Percentiles rank a stretch among this genome's conserved stretches.
phyloP scores from a whole-genome alignment of 1,140 invertebrate species.

The Manduca sexta region DNA sequence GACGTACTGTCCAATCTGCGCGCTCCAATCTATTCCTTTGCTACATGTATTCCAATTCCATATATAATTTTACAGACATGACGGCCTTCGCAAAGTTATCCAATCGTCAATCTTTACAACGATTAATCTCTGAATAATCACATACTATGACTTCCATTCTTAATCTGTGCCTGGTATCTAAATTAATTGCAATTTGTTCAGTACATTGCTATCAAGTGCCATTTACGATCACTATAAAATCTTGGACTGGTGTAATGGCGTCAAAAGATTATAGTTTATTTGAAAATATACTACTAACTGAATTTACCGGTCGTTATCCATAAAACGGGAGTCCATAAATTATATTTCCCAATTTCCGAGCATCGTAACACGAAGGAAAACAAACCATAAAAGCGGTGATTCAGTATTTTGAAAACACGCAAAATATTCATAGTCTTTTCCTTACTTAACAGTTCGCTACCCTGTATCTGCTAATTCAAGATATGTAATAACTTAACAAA shows the following conservation, averaged over 20 bases:
- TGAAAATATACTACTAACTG: slow-evolving; percentile 5
- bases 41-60: too few relatives aligned
- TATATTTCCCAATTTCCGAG: slow-evolving; percentile 13
- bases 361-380: slow-evolving; percentile 12
- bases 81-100: too few relatives aligned
- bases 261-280: slow-evolving; percentile 7
- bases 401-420: slow-evolving; percentile 4
- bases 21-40: too few relatives aligned
- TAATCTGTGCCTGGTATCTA: too few relatives aligned
- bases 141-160: too few relatives aligned
- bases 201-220: background rate
- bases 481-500: too few relatives aligned
- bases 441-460: too few relatives aligned
- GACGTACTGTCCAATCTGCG: too few relatives aligned
- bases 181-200: slow-evolving; percentile 3
- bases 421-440: background rate
- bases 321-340: slow-evolving; percentile 11
- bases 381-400: slow-evolving; percentile 10
- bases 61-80: too few relatives aligned
- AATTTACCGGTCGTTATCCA: slow-evolving; percentile 12
- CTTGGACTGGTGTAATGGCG: background rate
- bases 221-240: background rate
- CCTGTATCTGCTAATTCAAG: too few relatives aligned
- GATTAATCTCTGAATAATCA: too few relatives aligned
- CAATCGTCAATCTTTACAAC: too few relatives aligned